Conservation (phyloP, 2,797 vertebrate genomes). For the Falco cherrug region DNA sequence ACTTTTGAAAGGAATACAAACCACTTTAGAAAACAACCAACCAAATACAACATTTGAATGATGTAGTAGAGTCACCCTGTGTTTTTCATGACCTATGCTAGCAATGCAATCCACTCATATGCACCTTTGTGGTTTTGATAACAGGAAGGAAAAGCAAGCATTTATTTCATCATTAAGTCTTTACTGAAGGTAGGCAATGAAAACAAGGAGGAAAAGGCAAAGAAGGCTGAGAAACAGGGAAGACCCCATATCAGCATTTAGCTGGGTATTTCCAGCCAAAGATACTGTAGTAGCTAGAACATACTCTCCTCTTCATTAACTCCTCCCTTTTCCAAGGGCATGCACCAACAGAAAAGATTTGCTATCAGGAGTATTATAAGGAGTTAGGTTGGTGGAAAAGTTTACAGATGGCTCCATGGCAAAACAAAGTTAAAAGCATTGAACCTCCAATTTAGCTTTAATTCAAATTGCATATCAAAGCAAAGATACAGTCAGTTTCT, state of each 20-base stretch:
- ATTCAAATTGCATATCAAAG: background rate
- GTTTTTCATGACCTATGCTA: background rate
- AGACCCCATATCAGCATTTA: rapidly evolving
- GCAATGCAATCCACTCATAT: background rate
- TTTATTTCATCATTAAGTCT: background rate
- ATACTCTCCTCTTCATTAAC: rapidly evolving
- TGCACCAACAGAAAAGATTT: background rate
- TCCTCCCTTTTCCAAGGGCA: background rate
- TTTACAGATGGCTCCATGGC: background rate
- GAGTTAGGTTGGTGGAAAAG: background rate
- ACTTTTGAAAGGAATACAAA: background rate
- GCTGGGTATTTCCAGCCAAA: background rate
- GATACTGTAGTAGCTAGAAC: background rate
- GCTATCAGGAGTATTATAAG: background rate
- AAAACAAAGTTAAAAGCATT: background rate
- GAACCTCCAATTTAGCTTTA: background rate
- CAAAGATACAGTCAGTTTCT: background rate
- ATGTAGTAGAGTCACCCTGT: rapidly evolving
- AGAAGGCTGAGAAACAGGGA: background rate
- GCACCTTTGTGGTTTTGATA: background rate
- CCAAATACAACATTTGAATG: background rate
- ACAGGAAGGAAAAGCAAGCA: background rate
- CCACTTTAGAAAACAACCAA: background rate
- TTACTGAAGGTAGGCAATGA: background rate
- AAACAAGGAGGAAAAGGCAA: background rate